These are phyloP conservation scores for Esox masquinongy DNA, from an alignment of 2,797 vertebrate genomes.

Conservation along the genomic window DNA sequence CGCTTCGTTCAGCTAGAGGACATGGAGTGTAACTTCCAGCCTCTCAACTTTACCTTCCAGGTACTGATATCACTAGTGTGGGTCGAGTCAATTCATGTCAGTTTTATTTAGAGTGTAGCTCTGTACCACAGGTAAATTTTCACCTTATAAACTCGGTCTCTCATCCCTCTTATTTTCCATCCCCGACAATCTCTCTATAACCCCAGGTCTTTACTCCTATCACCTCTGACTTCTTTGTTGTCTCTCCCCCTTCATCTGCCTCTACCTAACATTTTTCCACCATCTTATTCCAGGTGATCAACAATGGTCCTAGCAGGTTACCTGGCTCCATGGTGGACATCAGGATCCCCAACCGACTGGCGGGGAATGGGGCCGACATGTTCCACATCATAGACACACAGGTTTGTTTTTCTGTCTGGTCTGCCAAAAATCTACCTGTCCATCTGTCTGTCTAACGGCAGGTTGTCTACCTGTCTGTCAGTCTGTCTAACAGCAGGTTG, in stretches of 20 bases:
- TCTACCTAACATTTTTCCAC: slow-evolving; percentile 15
- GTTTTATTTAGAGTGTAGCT: neutral
- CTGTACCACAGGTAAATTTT: too few species aligned
- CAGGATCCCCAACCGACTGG: slow-evolving; percentile 89
- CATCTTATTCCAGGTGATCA: slow-evolving; percentile 83
- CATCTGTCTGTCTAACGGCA: neutral
- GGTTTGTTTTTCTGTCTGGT: slow-evolving; percentile 80
- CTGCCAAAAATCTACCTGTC: neutral
- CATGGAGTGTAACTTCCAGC: slow-evolving; percentile 90
- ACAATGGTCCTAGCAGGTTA: slow-evolving; percentile 93
- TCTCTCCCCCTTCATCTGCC: neutral
- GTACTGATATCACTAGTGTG: neutral
- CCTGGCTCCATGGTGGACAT: slow-evolving; percentile 89
- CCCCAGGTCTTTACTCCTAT: neutral
- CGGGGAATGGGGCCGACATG: slow-evolving; percentile 87
- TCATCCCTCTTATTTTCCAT: too few species aligned
- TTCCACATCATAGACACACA: slow-evolving; percentile 88
- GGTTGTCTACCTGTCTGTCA: neutral
- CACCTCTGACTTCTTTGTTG: neutral
- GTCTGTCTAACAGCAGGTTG: too few species aligned
- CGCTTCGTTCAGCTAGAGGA: slow-evolving; percentile 87
- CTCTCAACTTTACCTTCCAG: slow-evolving; percentile 84
- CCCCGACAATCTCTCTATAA: neutral
- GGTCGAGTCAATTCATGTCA: neutral
- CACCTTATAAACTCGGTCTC: too few species aligned